Evolutionary conservation across 1,140 invertebrate species (phyloP).

Genomic region (Bombus breviceps): DNA sequence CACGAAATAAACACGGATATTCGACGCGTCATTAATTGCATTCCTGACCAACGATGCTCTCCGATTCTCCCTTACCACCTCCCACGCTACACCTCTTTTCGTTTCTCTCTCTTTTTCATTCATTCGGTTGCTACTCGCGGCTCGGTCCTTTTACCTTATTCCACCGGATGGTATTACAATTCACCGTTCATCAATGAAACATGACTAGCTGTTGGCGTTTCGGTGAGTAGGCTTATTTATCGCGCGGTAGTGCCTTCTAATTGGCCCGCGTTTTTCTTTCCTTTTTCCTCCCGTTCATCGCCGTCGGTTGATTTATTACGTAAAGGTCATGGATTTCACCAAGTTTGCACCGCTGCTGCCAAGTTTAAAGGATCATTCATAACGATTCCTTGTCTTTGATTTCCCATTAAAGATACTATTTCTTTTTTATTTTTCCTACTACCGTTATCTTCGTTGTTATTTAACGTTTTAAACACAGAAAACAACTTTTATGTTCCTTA

Average conservation of each 20-base stretch:
- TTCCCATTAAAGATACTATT: neutral
- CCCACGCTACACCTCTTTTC: slow-evolving; percentile 28
- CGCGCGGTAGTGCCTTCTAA: slow-evolving; percentile 38
- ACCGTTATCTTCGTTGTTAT: neutral
- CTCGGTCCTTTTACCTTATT: slow-evolving; percentile 35
- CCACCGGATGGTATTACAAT: slow-evolving; percentile 40
- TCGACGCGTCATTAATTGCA: slow-evolving; percentile 18
- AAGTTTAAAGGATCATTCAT: neutral
- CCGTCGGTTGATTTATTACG: slow-evolving; percentile 26
- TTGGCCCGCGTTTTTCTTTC: slow-evolving; percentile 28
- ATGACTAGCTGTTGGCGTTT: slow-evolving; percentile 46
- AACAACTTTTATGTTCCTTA: too few species aligned
- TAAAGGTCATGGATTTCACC: slow-evolving; percentile 41
- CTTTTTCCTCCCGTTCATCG: slow-evolving; percentile 25
- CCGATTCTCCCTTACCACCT: slow-evolving; percentile 23
- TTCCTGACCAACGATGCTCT: too few species aligned
- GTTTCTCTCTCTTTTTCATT: neutral
- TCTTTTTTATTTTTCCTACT: neutral
- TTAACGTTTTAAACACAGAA: neutral
- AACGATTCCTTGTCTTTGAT: neutral
- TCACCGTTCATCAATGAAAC: slow-evolving; percentile 51
- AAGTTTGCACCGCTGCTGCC: slow-evolving; percentile 4
- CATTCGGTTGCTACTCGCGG: neutral
- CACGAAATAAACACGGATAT: neutral
- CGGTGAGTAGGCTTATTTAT: slow-evolving; percentile 48